phyloP scores from a whole-genome alignment of 2,797 vertebrate genomes.

The Spinibarbus caldwelli region DNA sequence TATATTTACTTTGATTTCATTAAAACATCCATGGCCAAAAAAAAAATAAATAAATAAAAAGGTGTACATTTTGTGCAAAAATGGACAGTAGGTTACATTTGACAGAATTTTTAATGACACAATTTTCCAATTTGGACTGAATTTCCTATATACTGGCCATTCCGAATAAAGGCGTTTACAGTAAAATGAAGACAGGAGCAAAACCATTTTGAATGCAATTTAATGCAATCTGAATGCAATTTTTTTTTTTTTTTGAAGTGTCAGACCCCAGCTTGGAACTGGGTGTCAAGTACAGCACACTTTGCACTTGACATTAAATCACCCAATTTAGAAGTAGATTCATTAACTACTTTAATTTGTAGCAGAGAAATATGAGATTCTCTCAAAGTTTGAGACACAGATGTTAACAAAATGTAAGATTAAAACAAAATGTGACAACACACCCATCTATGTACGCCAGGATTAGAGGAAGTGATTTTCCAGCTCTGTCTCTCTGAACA shows the following conservation, averaged over 20 bases:
- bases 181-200: background rate
- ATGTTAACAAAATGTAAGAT: background rate
- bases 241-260: background rate
- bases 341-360: background rate
- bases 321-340: background rate
- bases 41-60: too few relatives aligned
- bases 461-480: slow-evolving; percentile 28
- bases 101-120: too few relatives aligned
- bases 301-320: background rate
- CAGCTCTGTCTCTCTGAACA: slow-evolving; percentile 50
- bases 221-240: background rate
- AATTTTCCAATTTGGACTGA: background rate
- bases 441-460: background rate
- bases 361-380: background rate
- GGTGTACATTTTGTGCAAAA: too few relatives aligned
- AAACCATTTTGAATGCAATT: background rate
- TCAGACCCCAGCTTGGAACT: too few relatives aligned
- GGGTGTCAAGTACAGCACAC: background rate
- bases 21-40: too few relatives aligned
- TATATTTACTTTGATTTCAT: too few relatives aligned
- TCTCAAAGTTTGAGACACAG: background rate
- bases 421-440: background rate
- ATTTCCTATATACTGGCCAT: background rate
- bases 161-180: background rate
- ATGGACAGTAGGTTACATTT: too few relatives aligned